phyloP scores from a whole-genome alignment of 35 echinoderm and acorn worm species.

The Heliocidaris erythrogramma region DNA sequence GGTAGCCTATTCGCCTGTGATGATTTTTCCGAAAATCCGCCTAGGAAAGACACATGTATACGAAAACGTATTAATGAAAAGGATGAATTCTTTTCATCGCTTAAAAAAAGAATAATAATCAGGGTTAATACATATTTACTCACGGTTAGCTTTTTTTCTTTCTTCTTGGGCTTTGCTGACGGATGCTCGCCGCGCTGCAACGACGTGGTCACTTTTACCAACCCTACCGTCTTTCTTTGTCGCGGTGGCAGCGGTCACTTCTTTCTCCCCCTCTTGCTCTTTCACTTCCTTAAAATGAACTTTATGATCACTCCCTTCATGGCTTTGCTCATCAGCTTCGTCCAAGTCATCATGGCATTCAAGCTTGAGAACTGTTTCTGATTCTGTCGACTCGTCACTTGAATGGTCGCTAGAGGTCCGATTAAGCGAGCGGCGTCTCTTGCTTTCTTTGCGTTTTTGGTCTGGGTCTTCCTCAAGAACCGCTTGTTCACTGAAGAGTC shows the following conservation, averaged over 20 bases:
- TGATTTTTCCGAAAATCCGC: background rate
- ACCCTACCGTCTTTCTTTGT: background rate
- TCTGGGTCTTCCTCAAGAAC: background rate
- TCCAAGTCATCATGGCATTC: background rate
- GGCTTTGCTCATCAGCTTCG: background rate
- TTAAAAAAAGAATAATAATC: too few species aligned
- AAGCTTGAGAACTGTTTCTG: background rate
- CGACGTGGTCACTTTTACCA: slow-evolving; percentile 38
- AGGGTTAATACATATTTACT: too few species aligned
- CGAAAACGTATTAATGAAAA: too few species aligned
- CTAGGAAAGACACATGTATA: too few species aligned
- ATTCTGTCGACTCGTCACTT: background rate
- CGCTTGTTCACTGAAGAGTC: background rate
- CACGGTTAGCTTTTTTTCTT: background rate
- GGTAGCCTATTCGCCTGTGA: background rate
- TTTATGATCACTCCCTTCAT: background rate
- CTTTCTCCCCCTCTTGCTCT: background rate
- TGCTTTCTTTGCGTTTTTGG: background rate
- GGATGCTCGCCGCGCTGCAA: background rate
- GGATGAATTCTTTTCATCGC: too few species aligned
- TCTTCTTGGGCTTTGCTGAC: background rate
- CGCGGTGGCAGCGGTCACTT: too few species aligned
- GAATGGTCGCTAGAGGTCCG: background rate
- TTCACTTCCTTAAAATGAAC: background rate
- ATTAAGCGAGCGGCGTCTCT: background rate